Base-by-base conservation (phyloP, 2,113 vertebrate genomes). In the Halcyon senegalensis region DNA sequence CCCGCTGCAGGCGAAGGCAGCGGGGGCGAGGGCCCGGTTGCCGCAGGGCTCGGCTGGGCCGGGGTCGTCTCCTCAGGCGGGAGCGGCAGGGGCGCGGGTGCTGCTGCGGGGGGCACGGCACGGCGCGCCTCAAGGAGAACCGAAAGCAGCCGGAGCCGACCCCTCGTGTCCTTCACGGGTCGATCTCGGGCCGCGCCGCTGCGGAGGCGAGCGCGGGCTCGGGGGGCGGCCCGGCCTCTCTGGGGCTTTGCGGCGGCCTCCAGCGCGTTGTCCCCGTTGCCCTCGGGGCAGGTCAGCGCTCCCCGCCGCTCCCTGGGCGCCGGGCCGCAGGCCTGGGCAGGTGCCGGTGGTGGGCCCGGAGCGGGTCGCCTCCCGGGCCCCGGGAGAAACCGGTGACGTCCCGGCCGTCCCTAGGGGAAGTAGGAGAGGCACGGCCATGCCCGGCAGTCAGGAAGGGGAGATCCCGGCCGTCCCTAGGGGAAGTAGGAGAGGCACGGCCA, bases 401-500 rank as follows among this genome's bases (percentile, higher is more conserved):
- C 67, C 28, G 13, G 53, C 50, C 8, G 8, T 23, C 31, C 39
- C 13, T 27, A 35, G 7, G 2, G 44, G 30, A 8, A 10, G 0
- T 1, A 3, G 68, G 63, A n/a, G 63, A 19, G 56, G 43, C 15
- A 2, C 0, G 17, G 77, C 8, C 25, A 28, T 28, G 8, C 19
- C 12, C 25, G 1, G 35, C 60, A 35, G 33, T 2, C 2, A 10
- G 33, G 7, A 8, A 2, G 41, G 55, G 16, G 28, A n/a, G n/a
- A n/a, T n/a, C n/a, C n/a, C n/a, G n/a, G n/a, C 50, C 8, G 8
- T 23, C 31, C 39, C 13, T 27, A 35, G 7, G 2, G 44, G 30
- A 8, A 10, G 0, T 1, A 3, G 68, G 63, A n/a, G 63, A 19
- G 56, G 43, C 15, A 2, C 0, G 17, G 77, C 8, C 25, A 28